Evolutionary conservation across 2,888 invertebrate species (phyloP).

Genomic region (Aelia acuminata): DNA sequence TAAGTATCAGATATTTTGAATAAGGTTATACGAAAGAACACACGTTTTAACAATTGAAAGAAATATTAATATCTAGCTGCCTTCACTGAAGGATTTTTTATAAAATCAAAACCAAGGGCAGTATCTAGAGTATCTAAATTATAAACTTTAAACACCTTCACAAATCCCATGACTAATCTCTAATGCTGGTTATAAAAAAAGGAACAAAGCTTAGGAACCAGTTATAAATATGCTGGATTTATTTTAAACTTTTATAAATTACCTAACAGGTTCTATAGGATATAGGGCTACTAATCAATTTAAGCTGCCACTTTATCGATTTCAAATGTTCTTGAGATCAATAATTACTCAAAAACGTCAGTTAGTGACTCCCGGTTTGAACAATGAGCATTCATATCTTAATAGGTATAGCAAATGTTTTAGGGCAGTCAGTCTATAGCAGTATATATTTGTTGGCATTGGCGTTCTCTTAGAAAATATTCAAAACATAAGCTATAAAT

Average conservation of each 20-base stretch:
- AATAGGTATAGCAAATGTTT: no score
- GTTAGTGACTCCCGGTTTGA: no score
- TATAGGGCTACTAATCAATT: not conserved
- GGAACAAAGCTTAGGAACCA: not conserved
- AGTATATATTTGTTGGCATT: no score
- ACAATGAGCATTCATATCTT: no score
- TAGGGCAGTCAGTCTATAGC: no score
- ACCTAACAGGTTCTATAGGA: not conserved
- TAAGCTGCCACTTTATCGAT: not conserved
- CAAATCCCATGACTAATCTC: conserved; percentile 14
- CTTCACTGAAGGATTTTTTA: not conserved
- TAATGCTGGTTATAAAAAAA: conserved; percentile 1
- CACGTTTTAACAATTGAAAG: not conserved
- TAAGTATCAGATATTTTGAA: no score
- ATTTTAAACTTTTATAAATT: not conserved
- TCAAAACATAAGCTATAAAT: no score
- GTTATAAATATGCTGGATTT: not conserved
- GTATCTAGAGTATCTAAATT: not conserved
- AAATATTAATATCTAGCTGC: not conserved
- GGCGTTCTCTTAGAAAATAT: no score
- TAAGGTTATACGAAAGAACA: no score
- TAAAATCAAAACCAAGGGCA: not conserved
- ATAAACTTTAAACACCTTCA: conserved; percentile 31
- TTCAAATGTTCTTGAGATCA: not conserved
- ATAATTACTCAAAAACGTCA: not conserved